These are phyloP conservation scores for Eupithecia exiguata DNA, from an alignment of 2,888 invertebrate genomes.

Conservation along the genomic window DNA sequence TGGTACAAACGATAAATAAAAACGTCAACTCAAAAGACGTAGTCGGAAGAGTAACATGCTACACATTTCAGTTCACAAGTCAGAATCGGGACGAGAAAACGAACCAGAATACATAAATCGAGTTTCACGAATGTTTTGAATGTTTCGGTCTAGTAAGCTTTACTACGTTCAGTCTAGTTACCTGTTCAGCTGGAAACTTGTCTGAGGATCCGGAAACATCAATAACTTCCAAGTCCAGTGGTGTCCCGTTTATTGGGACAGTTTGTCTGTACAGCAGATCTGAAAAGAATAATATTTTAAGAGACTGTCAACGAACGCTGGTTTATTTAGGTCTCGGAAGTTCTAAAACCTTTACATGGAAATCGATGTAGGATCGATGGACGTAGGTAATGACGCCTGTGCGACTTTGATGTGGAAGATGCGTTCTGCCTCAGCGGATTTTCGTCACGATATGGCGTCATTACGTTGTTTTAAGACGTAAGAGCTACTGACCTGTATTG, in stretches of 20 bases:
- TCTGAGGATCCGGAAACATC: constrained; percentile 89
- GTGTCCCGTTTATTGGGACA: constrained; percentile 87
- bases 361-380: not conserved
- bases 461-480: constrained; percentile 6
- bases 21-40: constrained; percentile 22
- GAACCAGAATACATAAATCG: constrained; percentile 17
- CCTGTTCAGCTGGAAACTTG: constrained; percentile 85
- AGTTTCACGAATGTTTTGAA: constrained; percentile 11
- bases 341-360: not conserved
- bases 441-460: constrained; percentile 17
- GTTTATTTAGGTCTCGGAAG: constrained; percentile 1
- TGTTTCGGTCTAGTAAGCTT: constrained; percentile 14
- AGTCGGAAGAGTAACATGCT: constrained; percentile 29
- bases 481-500: constrained; percentile 86
- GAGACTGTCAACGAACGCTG: not conserved
- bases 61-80: constrained; percentile 28
- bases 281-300: constrained; percentile 56
- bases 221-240: constrained; percentile 90
- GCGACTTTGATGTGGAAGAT: constrained; percentile 5
- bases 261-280: constrained; percentile 91
- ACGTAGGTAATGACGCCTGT: constrained; percentile 18
- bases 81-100: constrained; percentile 24
- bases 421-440: constrained; percentile 5
- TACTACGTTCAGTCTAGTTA: constrained; percentile 51
- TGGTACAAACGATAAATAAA: constrained; percentile 19